A percentile compares a stretch with the other conserved stretches of the same genome.
Evolutionary conservation across 2,888 invertebrate genomes (phyloP).

Genomic region (Polymixis lichenea): DNA sequence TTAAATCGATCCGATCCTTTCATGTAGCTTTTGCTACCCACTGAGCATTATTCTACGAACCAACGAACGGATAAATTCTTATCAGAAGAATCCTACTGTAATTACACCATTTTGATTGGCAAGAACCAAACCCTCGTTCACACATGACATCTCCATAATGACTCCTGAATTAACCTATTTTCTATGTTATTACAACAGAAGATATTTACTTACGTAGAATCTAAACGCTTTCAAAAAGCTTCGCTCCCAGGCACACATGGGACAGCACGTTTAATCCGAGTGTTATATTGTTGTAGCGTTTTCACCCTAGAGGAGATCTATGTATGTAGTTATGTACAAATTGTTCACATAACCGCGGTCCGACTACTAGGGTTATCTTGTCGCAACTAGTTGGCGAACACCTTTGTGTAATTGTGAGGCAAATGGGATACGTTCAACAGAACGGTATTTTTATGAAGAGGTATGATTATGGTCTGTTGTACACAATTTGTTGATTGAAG

Average conservation of each 20-base stretch:
- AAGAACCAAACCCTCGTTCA: background rate
- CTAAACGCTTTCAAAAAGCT: background rate
- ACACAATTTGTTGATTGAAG: background rate
- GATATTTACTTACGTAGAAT: background rate
- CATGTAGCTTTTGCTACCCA: conserved; percentile 41
- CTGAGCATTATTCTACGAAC: conserved; percentile 34
- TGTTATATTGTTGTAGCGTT: conserved; percentile 58
- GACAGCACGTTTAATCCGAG: conserved; percentile 35
- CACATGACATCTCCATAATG: background rate
- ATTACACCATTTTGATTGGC: conserved; percentile 16
- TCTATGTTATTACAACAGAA: too few relatives aligned
- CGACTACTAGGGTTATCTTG: conserved; percentile 43
- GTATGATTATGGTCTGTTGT: too few relatives aligned
- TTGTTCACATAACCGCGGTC: conserved; percentile 30
- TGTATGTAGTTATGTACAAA: conserved; percentile 32
- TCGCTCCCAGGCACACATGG: background rate
- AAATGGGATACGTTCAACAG: background rate
- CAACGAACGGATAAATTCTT: conserved; percentile 34
- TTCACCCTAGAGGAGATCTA: conserved; percentile 25
- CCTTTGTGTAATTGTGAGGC: conserved; percentile 32
- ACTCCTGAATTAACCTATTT: too few relatives aligned
- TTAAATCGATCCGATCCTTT: conserved; percentile 42
- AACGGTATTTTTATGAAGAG: background rate
- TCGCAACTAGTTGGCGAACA: conserved; percentile 27
- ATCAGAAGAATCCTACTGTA: conserved; percentile 1